phyloP scores from a whole-genome alignment of 53 echinoderm and acorn worm species.

The Mesocentrotus franciscanus region DNA sequence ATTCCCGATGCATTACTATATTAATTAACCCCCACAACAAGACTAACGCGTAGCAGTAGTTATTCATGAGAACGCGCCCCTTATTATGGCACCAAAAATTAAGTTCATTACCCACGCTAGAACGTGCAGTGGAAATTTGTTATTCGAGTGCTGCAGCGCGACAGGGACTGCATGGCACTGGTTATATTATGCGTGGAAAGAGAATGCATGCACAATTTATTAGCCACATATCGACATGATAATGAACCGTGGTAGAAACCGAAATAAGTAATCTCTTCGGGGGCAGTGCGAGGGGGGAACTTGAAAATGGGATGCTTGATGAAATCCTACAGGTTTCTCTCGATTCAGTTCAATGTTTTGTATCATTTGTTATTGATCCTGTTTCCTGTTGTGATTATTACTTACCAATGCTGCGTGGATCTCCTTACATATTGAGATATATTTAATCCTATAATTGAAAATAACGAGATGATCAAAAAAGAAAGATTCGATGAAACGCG shows the following conservation, averaged over 20 bases:
- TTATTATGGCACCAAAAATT: slow-evolving; percentile 6
- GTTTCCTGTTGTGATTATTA: not conserved
- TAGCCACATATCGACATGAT: slow-evolving; percentile 45
- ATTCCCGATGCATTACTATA: not conserved
- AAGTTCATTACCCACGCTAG: not conserved
- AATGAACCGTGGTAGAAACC: slow-evolving; percentile 37
- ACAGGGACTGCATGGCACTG: not conserved
- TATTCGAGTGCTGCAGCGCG: not conserved
- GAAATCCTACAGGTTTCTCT: not conserved
- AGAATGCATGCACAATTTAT: slow-evolving; percentile 61
- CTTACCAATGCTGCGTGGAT: not conserved
- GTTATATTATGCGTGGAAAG: slow-evolving; percentile 21
- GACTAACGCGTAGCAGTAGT: not conserved
- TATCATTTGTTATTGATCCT: not conserved
- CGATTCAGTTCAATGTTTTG: not conserved
- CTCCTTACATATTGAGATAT: not conserved
- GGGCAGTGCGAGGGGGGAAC: slow-evolving; percentile 25
- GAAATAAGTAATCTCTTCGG: slow-evolving; percentile 22
- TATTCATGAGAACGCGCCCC: not conserved
- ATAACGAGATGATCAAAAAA: not conserved
- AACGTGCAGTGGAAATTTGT: slow-evolving; percentile 7
- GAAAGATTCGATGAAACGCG: too few species aligned
- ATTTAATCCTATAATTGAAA: not conserved
- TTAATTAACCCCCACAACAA: not conserved
- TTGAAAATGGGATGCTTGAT: not conserved